Evolutionary conservation across 2,888 invertebrate species (phyloP), one percentile per base, ranked within the genome.

Genomic region (Nowickia ferox): DNA sequence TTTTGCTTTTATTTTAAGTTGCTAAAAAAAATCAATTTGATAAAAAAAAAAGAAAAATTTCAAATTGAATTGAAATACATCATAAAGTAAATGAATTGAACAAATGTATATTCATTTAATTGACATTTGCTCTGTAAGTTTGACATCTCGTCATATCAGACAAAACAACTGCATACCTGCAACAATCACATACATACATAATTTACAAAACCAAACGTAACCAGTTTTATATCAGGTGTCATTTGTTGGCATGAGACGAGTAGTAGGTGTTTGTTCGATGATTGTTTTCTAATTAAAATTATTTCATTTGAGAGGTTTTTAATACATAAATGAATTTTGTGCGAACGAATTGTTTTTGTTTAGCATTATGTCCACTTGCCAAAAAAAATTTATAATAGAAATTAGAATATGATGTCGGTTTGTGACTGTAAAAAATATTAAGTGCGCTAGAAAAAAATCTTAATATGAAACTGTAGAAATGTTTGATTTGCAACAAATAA

Each of bases 101-200:
- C 63, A 79, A 65, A 87, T 68, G 53, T 69, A 75, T 68, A 65
- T 87, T 81, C 72, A 84, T 71, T 85, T 84, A 86, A 87, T 84
- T 87, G 84, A 86, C 84, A 87, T 84, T 82, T 82, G 84, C 72
- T 59, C 48, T 80, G 68, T 74, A 76, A 63, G 69, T 80, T 80
- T 80, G 83, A 85, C 80, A 85, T 84, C 66, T 51, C 59, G 59
- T 84, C 66, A 59, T 71, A 75, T 59, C 4, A 6, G 5, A 44
- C 38, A 74, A 61, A 74, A 59, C 38, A 82, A 38, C 17, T 51
- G 30, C 30, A 30, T 30, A 65, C 53, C 2, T 22, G 38, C 38
- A 71, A 71, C 10, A 69, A 40, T 55, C 19, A 46, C 59, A 66
- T 30, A 30, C 30, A 30, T 30, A 30, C 30, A 30, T 44, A 6